Evolutionary conservation across 2,113 vertebrate species (phyloP).

Genomic region (Fregata magnificens): DNA sequence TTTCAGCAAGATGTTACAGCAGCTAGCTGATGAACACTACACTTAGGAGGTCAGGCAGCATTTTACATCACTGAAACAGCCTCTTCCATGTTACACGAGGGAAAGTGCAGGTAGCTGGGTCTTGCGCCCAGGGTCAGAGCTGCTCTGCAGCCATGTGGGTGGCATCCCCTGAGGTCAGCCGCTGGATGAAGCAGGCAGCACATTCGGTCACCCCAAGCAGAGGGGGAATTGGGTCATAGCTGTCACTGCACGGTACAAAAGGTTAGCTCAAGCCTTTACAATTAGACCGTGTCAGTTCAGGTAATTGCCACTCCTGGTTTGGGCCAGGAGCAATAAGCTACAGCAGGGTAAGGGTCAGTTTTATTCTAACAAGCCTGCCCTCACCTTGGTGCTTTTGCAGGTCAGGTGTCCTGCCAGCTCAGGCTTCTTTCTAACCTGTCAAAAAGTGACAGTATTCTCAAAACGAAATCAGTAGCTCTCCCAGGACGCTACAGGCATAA

Average conservation of each 20-base stretch:
- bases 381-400: not conserved
- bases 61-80: not conserved
- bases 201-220: not conserved
- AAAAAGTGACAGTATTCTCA: not conserved
- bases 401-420: not conserved
- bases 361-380: not conserved
- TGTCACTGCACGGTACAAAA: fast-evolving
- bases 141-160: fast-evolving
- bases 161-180: not conserved
- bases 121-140: not conserved
- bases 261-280: not conserved
- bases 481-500: not conserved
- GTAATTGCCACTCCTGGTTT: not conserved
- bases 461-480: not conserved
- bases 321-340: not conserved
- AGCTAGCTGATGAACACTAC: not conserved
- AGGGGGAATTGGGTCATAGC: not conserved
- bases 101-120: not conserved
- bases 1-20: not conserved
- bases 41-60: not conserved
- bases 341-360: not conserved
- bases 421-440: not conserved
- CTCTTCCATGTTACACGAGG: fast-evolving
- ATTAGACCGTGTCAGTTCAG: not conserved
- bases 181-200: not conserved